Base-by-base conservation (phyloP, 2,888 invertebrate species). In the Therioaphis trifolii region DNA sequence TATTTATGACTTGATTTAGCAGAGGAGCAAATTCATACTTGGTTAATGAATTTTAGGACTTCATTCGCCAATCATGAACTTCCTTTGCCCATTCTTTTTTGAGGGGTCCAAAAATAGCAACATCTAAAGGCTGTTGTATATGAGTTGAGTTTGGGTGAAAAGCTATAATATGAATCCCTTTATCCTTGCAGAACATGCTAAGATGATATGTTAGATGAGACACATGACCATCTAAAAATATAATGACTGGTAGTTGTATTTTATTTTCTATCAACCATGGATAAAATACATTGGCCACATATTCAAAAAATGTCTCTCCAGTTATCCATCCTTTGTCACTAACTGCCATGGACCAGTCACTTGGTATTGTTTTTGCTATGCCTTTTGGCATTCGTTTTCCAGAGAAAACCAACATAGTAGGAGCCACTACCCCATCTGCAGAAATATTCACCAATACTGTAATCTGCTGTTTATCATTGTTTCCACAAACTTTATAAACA, bases 271-370 rank as follows among this genome's bases (percentile, higher is more conserved):
- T 15, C 35, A 86, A 77, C 87, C 88, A 87, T 29, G 87, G 86
- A 85, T 87, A 85, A 85, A 88, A 88, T 58, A 88, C 85, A 80
- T 88, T 88, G 2, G 87, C 85, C 5, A 88, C 85, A 84, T 88
- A 88, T 85, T 88, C 88, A 85, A 86, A 88, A 86, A 88, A 88
- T 0, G 88, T 87, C 46, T 85, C 86, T 3, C 86, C 85, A 43
- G 86, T 87, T 88, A 88, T 89, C 88, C 87, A 63, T 7, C 29
- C 63, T 27, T 27, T 29, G 7, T 63, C 63, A 63, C 29, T 29
- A 29, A 27, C 15, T 15, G 29, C 63, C 27, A 29, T 63, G 7
- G 18, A 12, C 63, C 63, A 63, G 7, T 27, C 14, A 29, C 7
- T 18, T 14, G 29, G 63, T 2, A 63, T 29, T 27, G 63, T 15